These are phyloP conservation scores for Chaetophractus vellerosus DNA, from an alignment of 2,797 vertebrate genomes.

Conservation along the genomic window DNA sequence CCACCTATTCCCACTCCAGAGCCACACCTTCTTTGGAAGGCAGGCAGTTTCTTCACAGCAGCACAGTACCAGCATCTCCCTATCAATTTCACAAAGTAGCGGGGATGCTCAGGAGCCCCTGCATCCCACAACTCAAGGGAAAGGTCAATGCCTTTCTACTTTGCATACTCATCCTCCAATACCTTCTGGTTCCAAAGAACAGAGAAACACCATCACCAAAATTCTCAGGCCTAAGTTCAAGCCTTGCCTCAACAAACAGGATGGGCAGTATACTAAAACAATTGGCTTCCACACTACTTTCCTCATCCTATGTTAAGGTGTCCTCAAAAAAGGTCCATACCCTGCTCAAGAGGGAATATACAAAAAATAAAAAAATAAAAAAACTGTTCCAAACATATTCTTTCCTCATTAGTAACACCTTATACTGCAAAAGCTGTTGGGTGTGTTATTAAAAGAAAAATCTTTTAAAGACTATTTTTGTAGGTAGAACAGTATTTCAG, in stretches of 20 bases:
- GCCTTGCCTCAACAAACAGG: not conserved
- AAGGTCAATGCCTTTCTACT: not conserved
- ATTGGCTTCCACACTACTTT: not conserved
- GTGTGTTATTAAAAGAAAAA: not conserved
- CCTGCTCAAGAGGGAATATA: not conserved
- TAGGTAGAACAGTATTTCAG: constrained; percentile 32
- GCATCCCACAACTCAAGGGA: not conserved
- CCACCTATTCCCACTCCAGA: not conserved
- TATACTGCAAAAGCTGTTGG: not conserved
- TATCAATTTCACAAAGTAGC: constrained; percentile 29
- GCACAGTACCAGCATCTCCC: not conserved
- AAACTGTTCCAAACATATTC: not conserved
- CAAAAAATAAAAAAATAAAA: not conserved
- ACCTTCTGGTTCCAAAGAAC: not conserved
- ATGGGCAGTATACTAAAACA: not conserved
- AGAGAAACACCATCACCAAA: not conserved
- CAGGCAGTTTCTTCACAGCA: not conserved
- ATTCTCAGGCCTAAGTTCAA: not conserved
- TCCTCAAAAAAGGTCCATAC: not conserved
- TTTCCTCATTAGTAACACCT: constrained; percentile 19
- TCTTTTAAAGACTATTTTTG: constrained; percentile 34
- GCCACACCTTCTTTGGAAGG: not conserved
- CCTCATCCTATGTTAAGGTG: not conserved
- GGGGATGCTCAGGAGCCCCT: not conserved
- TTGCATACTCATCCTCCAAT: not conserved